Conservation (phyloP, 2,888 invertebrate species). For the Netelia melanura region DNA sequence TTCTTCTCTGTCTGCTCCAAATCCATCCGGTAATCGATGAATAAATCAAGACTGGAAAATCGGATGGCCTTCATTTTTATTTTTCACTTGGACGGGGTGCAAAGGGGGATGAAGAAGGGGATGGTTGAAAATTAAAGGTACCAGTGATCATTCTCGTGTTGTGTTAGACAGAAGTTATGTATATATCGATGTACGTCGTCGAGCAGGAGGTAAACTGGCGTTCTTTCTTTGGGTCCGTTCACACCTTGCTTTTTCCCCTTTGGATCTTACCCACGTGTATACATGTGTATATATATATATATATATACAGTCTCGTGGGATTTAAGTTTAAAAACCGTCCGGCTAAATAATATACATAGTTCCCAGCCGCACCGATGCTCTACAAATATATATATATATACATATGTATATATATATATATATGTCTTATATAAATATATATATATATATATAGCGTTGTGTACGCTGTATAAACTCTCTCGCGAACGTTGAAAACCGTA, state of each 20-base stretch:
- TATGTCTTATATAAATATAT: neutral
- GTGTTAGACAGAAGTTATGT: neutral
- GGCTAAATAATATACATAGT: conserved; percentile 80
- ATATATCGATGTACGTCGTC: neutral
- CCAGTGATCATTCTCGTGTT: neutral
- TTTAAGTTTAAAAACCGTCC: conserved; percentile 80
- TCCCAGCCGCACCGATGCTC: conserved; percentile 13
- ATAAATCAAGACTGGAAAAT: no score
- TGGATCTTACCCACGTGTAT: neutral
- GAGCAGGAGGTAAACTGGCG: neutral
- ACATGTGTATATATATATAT: neutral
- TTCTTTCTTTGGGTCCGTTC: conserved; percentile 49
- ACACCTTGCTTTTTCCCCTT: conserved; percentile 41
- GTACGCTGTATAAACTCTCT: conserved; percentile 59
- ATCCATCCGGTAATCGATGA: no score
- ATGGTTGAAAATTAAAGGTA: neutral
- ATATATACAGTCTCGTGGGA: conserved; percentile 48
- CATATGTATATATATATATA: neutral
- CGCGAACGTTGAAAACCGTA: conserved; percentile 76
- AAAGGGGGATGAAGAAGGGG: no score
- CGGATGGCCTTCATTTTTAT: no score
- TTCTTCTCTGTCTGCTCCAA: no score
- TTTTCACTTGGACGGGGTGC: no score
- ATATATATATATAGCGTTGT: conserved; percentile 1
- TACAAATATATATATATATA: neutral